Evolutionary conservation across 1,140 invertebrate species (phyloP).

Genomic region (Caenorhabditis brenneri): DNA sequence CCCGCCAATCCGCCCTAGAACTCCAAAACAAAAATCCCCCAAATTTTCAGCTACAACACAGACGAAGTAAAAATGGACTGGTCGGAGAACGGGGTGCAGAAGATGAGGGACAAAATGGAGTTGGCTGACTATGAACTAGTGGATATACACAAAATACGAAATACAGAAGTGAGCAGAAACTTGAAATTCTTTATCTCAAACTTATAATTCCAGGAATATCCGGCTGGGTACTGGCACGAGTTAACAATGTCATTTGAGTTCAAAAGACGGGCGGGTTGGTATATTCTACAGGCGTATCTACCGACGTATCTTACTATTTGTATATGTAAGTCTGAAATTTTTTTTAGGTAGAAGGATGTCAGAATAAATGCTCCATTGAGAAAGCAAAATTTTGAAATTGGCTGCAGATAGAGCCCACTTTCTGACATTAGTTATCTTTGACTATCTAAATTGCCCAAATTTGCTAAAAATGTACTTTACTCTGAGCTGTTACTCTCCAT

Average conservation of each 20-base stretch:
- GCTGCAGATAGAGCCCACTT: too few relatives aligned
- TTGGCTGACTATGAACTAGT: conserved; percentile 69
- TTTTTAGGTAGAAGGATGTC: too few relatives aligned
- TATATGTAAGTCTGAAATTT: conserved; percentile 66
- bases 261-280: conserved; percentile 70
- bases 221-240: conserved; percentile 70
- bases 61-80: conserved; percentile 70
- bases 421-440: too few relatives aligned
- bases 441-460: too few relatives aligned
- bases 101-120: conserved; percentile 71
- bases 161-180: conserved; percentile 58
- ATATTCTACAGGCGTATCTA: conserved; percentile 69
- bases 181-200: background rate
- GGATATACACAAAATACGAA: conserved; percentile 62
- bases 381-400: too few relatives aligned
- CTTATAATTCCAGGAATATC: conserved; percentile 62
- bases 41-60: conserved; percentile 70
- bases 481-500: too few relatives aligned
- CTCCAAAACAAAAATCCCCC: too few relatives aligned
- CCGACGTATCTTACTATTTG: conserved; percentile 70
- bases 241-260: conserved; percentile 70
- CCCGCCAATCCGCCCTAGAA: background rate
- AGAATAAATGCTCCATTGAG: too few relatives aligned
- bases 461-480: too few relatives aligned
- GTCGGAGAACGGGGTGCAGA: conserved; percentile 62